Conservation (phyloP, 2,888 invertebrate species). For the Cistogaster globosa region DNA sequence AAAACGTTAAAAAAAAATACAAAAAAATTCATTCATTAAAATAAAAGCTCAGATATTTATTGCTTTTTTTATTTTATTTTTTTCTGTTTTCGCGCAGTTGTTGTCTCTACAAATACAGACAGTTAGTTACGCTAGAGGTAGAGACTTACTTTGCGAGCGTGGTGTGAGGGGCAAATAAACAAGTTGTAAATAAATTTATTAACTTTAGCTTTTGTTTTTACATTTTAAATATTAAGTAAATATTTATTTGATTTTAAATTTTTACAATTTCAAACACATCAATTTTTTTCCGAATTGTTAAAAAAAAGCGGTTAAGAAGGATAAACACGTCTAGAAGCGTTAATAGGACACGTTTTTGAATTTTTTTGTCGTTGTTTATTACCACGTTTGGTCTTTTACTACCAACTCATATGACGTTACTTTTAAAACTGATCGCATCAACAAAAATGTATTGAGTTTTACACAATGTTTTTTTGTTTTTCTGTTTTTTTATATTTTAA, state of each 20-base stretch:
- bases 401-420: conserved; percentile 79
- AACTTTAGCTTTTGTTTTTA: conserved; percentile 47
- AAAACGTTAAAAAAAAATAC: conserved; percentile 61
- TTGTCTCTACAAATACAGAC: conserved; percentile 31
- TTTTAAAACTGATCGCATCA: conserved; percentile 83
- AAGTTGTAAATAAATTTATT: conserved; percentile 60
- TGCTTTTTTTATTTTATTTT: conserved; percentile 33
- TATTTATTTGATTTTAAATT: conserved; percentile 40
- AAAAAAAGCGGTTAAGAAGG: conserved; percentile 9
- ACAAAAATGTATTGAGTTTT: conserved; percentile 75
- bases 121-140: conserved; percentile 10
- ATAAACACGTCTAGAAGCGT: conserved; percentile 67
- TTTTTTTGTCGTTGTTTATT: conserved; percentile 38
- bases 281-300: background rate
- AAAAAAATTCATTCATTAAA: conserved; percentile 70
- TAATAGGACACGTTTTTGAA: conserved; percentile 67
- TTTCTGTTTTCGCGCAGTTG: conserved; percentile 45
- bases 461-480: conserved; percentile 58
- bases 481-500: conserved; percentile 17
- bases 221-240: conserved; percentile 48
- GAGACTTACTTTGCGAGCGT: conserved; percentile 6
- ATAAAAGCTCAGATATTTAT: conserved; percentile 54
- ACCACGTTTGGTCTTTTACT: conserved; percentile 63
- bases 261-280: conserved; percentile 15
- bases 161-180: conserved; percentile 27